Percentiles rank a stretch among this genome's conserved stretches.
phyloP scores from a whole-genome alignment of 2,113 vertebrate genomes.

The Corynorhinus townsendii region DNA sequence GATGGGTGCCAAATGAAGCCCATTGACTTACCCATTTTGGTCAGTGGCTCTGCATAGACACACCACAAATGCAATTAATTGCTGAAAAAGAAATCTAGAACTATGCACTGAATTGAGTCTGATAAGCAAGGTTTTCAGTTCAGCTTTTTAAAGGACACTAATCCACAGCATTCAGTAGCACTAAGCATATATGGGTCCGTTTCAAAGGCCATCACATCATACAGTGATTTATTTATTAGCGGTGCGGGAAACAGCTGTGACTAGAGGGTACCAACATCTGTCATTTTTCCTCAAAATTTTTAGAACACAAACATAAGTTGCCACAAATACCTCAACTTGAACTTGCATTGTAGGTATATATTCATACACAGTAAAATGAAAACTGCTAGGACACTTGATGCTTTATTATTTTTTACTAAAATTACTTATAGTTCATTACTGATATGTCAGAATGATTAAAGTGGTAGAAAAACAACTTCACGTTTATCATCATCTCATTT shows the following conservation, averaged over 20 bases:
- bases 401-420: conserved; percentile 33
- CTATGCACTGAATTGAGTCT: background rate
- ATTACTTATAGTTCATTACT: conserved; percentile 21
- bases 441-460: background rate
- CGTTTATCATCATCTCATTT: conserved; percentile 23
- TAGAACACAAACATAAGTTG: background rate
- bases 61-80: background rate
- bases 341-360: background rate
- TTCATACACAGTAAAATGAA: background rate
- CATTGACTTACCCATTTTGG: background rate
- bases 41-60: background rate
- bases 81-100: background rate
- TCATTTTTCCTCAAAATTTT: background rate
- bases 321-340: conserved; percentile 5
- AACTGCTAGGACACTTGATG: background rate
- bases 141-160: background rate
- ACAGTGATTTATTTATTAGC: conserved; percentile 2
- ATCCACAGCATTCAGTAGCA: background rate
- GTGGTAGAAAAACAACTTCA: background rate
- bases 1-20: background rate
- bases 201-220: background rate
- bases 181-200: background rate
- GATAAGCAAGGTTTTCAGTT: background rate
- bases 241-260: conserved; percentile 13
- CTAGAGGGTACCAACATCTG: background rate